Percentiles rank a stretch among this genome's conserved stretches.
phyloP scores from a whole-genome alignment of 2,113 vertebrate species.

The Ginglymostoma cirratum region DNA sequence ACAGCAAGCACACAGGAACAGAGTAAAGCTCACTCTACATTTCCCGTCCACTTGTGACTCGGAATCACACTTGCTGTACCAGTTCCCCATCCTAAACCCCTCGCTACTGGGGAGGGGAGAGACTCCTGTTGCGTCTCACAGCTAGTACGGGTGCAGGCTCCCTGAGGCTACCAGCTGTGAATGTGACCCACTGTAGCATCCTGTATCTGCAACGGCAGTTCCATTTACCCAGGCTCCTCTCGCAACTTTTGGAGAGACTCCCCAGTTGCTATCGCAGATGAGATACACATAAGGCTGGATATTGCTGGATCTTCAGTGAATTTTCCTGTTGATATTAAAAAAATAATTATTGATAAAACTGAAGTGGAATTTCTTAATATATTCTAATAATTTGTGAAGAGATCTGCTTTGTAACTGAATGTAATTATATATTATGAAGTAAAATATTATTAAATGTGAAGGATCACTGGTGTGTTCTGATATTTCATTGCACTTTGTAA shows the following conservation, averaged over 20 bases:
- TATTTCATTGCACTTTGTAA: background rate
- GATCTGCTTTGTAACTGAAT: background rate
- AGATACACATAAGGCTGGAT: background rate
- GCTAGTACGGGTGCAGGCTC: background rate
- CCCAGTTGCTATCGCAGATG: background rate
- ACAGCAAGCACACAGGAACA: too few relatives aligned
- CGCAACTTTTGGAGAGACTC: background rate
- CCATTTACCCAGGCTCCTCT: background rate
- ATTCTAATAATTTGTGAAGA: background rate
- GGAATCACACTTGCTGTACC: too few relatives aligned
- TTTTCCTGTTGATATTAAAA: background rate
- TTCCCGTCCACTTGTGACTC: too few relatives aligned
- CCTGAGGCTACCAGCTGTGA: too few relatives aligned
- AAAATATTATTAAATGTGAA: background rate
- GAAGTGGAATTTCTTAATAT: background rate
- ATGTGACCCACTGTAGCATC: too few relatives aligned
- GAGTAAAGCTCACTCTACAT: too few relatives aligned
- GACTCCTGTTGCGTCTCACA: too few relatives aligned
- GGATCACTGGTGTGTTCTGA: background rate
- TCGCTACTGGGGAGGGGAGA: too few relatives aligned
- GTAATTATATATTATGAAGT: background rate
- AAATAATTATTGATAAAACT: background rate
- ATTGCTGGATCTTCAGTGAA: background rate
- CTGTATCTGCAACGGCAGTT: background rate
- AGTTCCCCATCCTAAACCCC: too few relatives aligned